Evolutionary conservation across 2,113 vertebrate species (phyloP), one percentile per base, ranked within the genome.

Genomic region (Dromiciops gliroides): DNA sequence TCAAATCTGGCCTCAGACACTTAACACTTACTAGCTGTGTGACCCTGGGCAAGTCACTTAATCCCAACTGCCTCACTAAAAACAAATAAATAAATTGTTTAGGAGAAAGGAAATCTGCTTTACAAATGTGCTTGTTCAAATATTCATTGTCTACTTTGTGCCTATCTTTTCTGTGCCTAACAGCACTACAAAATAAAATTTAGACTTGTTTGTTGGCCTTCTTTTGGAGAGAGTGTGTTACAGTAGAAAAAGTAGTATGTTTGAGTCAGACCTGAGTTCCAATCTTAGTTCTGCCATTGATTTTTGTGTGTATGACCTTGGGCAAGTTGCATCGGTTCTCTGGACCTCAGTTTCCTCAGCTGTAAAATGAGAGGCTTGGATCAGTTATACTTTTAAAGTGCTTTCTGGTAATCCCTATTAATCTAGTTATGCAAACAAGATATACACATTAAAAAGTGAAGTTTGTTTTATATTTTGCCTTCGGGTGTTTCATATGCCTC

Each of bases 61-160:
- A n/a, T n/a, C n/a, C n/a, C n/a, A n/a, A n/a, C n/a, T n/a, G n/a
- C n/a, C n/a, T n/a, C n/a, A n/a, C n/a, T n/a, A n/a, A n/a, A n/a
- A n/a, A n/a, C n/a, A n/a, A n/a, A n/a, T n/a, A n/a, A n/a, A 89
- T 91, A 1, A 37, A 6, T 93, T 90, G 28, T 51, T 31, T 48
- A 67, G 44, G 25, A 48, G 51, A 94, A 95, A 96, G 16, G 95
- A 91, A 90, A 52, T 93, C 25, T 91, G 9, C 60, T 93, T 95
- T 90, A 91, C 31, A 95, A 94, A 94, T 52, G 7, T 31, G 12
- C 14, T 37, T 67, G 26, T 75, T 37, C 60, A 75, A 19, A 75
- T 75, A 75, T n/a, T 67, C 60, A n/a, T n/a, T 75, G 31, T 6
- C 37, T 1, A n/a, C 12, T 75, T 75, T 75, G 37, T n/a, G 37